phyloP scores from a whole-genome alignment of 2,888 invertebrate genomes.

The Acrobasis consociella region DNA sequence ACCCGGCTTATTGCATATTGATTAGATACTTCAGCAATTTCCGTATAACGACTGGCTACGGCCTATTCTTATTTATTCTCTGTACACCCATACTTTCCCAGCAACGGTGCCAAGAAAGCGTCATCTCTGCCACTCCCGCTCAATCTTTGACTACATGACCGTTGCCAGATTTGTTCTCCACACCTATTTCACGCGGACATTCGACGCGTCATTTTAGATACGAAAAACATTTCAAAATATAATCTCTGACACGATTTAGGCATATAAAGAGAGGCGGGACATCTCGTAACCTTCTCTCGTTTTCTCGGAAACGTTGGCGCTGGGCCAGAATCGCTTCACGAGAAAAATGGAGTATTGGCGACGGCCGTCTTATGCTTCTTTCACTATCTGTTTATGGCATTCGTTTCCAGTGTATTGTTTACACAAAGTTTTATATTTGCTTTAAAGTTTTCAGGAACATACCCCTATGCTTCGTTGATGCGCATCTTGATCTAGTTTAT shows the following conservation, averaged over 20 bases:
- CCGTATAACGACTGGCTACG: slow-evolving; percentile 13
- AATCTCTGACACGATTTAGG: slow-evolving; percentile 75
- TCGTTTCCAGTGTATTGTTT: slow-evolving; percentile 60
- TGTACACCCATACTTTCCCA: slow-evolving; percentile 27
- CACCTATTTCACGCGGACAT: slow-evolving; percentile 43
- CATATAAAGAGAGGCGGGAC: slow-evolving; percentile 78
- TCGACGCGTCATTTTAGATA: slow-evolving; percentile 44
- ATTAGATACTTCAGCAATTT: slow-evolving; percentile 22
- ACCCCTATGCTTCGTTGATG: slow-evolving; percentile 8
- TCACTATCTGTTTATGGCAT: slow-evolving; percentile 74
- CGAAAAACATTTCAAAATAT: slow-evolving; percentile 58
- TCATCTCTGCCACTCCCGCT: slow-evolving; percentile 47
- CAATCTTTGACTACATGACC: slow-evolving; percentile 42
- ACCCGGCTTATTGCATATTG: slow-evolving; percentile 27
- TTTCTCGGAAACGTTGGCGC: slow-evolving; percentile 78
- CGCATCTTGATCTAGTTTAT: slow-evolving; percentile 10
- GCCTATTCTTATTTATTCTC: slow-evolving; percentile 22
- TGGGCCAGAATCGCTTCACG: slow-evolving; percentile 65
- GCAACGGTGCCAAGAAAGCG: slow-evolving; percentile 51
- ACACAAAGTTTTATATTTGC: slow-evolving; percentile 52
- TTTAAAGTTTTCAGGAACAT: slow-evolving; percentile 40
- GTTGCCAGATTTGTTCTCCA: slow-evolving; percentile 38
- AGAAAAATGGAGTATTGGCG: slow-evolving; percentile 74
- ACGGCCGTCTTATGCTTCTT: slow-evolving; percentile 66
- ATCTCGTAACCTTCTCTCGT: slow-evolving; percentile 77